phyloP scores from a whole-genome alignment of 1,140 invertebrate genomes.

The Drosophila equinoxialis region DNA sequence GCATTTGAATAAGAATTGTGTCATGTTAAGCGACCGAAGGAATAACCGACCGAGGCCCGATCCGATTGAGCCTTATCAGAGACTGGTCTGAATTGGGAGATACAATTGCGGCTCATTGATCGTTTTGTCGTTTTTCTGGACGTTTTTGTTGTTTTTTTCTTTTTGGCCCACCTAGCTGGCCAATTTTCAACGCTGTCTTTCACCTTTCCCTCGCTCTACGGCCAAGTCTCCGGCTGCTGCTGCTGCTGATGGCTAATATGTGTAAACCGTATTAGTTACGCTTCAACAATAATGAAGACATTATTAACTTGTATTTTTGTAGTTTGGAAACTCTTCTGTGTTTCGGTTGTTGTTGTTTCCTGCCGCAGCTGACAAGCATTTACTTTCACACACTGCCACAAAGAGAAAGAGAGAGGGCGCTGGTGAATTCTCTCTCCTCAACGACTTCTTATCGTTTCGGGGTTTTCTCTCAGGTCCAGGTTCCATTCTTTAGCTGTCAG shows the following conservation, averaged over 20 bases:
- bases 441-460: constrained; percentile 53
- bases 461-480: constrained; percentile 44
- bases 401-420: constrained; percentile 16
- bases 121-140: constrained; percentile 17
- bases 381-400: constrained; percentile 56
- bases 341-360: constrained; percentile 57
- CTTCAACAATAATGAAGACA: constrained; percentile 82
- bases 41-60: constrained; percentile 8
- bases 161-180: constrained; percentile 56
- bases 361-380: constrained; percentile 79
- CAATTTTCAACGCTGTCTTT: constrained; percentile 72
- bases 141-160: not conserved
- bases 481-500: constrained; percentile 75
- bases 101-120: constrained; percentile 69
- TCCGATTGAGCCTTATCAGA: constrained; percentile 59
- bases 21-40: constrained; percentile 59
- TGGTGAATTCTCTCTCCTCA: constrained; percentile 8
- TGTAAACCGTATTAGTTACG: constrained; percentile 82
- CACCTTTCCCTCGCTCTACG: constrained; percentile 50
- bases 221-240: not conserved
- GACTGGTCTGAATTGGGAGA: constrained; percentile 4
- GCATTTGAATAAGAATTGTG: constrained; percentile 81
- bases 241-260: constrained; percentile 71
- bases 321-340: constrained; percentile 27
- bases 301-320: constrained; percentile 78